Base-by-base conservation (phyloP, 2,113 vertebrate genomes). In the Heterochromis multidens region DNA sequence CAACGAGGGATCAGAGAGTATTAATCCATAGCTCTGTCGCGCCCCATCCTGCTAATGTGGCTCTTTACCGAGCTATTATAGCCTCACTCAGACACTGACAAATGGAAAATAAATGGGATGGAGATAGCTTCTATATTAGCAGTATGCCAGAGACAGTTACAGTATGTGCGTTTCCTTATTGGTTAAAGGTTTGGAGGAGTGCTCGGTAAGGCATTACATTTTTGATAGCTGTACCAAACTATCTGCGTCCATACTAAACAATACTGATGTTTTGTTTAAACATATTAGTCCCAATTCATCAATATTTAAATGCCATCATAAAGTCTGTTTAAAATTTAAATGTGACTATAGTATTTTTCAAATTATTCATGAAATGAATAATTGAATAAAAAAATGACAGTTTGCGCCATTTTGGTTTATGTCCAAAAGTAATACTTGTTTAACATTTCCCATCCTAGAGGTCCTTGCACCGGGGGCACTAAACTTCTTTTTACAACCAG, bases 1-100 rank as follows among this genome's bases (percentile, higher is more conserved):
- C 86, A 88, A 91, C 43, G 80, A 93, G 89, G 91, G 93, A 94
- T 85, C 88, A 88, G 61, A 89, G 86, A 77, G 89, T 83, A 94
- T 93, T 94, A 93, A 93, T 93, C 90, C 91, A 84, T 84, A 63
- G 90, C 93, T 93, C 88, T 93, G 91, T 94, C 70, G 80, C 49
- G 23, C 70, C 76, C 57, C 62, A 83, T 91, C 80, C 84, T 88
- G 88, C 82, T 93, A 94, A 94, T 93, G 87, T 89, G 82, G 70
- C 89, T 92, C 86, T 93, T 93, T 87, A 93, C 84, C 29, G 14
- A 82, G 85, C 88, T 81, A 90, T 94, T 89, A 91, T 81, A 88
- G 80, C 88, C 70, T 65, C 83, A 59, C 77, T 89, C 83, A 59
- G 82, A 87, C 79, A 58, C 77, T 89, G 93, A 91, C 82, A 80